phyloP scores from a whole-genome alignment of 2,113 vertebrate genomes.

The Thermophis baileyi region DNA sequence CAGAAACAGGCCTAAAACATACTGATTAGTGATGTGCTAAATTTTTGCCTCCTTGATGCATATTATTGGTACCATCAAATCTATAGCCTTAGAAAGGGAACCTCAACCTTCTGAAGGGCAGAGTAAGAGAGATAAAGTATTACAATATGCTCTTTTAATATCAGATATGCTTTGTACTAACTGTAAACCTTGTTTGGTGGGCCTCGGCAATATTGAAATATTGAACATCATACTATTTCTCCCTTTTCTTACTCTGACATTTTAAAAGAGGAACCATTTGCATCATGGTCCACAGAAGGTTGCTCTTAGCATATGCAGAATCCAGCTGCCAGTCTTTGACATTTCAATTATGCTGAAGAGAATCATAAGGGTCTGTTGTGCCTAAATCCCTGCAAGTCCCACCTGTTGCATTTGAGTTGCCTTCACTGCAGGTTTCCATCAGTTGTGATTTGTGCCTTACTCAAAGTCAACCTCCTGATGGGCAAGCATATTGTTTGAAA shows the following conservation, averaged over 20 bases:
- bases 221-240: not conserved
- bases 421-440: not conserved
- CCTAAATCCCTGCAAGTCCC: accelerated
- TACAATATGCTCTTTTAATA: not conserved
- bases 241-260: not conserved
- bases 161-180: not conserved
- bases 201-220: not conserved
- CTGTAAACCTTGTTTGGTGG: not conserved
- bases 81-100: not conserved
- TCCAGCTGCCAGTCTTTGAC: accelerated
- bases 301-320: accelerated
- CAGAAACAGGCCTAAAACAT: not conserved
- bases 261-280: not conserved
- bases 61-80: not conserved
- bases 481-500: not conserved
- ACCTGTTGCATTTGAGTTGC: not conserved
- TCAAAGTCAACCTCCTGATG: not conserved
- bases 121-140: not conserved
- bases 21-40: not conserved
- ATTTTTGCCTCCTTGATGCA: not conserved
- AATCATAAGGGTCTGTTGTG: accelerated
- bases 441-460: not conserved
- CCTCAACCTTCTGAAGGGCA: not conserved
- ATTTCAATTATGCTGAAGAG: accelerated
- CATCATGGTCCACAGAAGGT: not conserved